Evolutionary conservation across 2,888 invertebrate genomes (phyloP).

Genomic region (Drosophila meridionalis): DNA sequence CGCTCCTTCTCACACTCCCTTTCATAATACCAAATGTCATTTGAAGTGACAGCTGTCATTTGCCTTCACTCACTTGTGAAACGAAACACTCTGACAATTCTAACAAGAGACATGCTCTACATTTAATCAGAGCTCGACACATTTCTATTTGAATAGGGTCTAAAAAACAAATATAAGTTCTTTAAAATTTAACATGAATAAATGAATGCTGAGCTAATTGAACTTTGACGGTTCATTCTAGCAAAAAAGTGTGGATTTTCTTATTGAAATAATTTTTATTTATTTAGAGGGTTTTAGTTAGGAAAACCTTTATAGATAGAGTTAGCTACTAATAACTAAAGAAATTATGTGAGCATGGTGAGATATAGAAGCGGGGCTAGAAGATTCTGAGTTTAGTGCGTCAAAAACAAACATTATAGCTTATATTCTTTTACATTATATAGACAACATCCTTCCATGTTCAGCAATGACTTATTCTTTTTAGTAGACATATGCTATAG

Average conservation of each 20-base stretch:
- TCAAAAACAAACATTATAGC: too few species aligned
- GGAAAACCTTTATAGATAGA: too few species aligned
- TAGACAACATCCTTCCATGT: background rate
- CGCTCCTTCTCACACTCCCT: background rate
- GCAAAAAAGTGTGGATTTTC: background rate
- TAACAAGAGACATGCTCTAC: conserved; percentile 19
- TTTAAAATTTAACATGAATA: background rate
- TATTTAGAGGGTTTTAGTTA: background rate
- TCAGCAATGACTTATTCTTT: background rate
- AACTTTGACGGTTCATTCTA: background rate
- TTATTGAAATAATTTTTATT: background rate
- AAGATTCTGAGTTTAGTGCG: too few species aligned
- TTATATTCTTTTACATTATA: background rate
- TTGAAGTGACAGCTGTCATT: conserved; percentile 64
- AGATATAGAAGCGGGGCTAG: too few species aligned
- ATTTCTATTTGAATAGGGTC: background rate
- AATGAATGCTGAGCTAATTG: background rate
- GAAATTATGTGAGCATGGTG: too few species aligned
- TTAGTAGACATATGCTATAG: too few species aligned
- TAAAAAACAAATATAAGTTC: background rate
- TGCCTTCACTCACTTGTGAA: conserved; percentile 26
- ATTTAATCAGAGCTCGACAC: conserved; percentile 2
- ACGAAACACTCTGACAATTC: conserved; percentile 27
- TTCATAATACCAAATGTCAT: conserved; percentile 51
- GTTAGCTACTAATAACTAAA: too few species aligned